These are phyloP conservation scores for Caiman crocodilus DNA, from an alignment of 2,797 vertebrate species.

Conservation along the genomic window DNA sequence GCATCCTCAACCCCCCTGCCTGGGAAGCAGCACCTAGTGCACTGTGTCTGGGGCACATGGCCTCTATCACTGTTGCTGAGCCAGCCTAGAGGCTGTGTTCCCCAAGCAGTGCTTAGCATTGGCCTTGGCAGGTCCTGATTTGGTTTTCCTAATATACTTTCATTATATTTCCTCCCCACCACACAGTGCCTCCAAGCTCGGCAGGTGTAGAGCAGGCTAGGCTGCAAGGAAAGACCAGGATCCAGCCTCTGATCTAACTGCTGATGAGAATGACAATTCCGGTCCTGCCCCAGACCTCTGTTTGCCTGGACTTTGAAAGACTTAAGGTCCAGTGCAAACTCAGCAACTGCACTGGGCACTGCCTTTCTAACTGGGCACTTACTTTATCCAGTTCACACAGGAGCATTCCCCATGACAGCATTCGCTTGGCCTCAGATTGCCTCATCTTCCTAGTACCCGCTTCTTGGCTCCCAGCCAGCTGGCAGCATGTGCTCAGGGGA, in stretches of 20 bases:
- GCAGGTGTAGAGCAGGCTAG: neutral
- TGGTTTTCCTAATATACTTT: slow-evolving; percentile 58
- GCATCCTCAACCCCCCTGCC: neutral
- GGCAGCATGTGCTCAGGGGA: neutral
- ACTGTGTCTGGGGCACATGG: accelerated
- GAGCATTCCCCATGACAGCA: neutral
- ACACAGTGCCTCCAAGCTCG: neutral
- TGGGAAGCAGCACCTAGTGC: neutral
- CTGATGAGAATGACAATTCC: neutral
- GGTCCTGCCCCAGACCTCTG: neutral
- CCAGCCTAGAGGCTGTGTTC: slow-evolving; percentile 42
- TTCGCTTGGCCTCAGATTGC: neutral
- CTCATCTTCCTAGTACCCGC: neutral
- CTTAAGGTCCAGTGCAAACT: too few relatives aligned
- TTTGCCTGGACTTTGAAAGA: neutral
- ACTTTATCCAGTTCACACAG: neutral
- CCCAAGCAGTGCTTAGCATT: slow-evolving; percentile 52
- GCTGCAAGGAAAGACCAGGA: neutral
- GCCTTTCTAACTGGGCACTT: neutral
- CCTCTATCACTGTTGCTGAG: slow-evolving; percentile 3
- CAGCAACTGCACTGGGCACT: neutral
- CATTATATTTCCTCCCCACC: neutral
- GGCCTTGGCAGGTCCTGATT: slow-evolving; percentile 38
- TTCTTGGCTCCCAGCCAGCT: neutral
- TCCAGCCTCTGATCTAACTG: accelerated